These are phyloP conservation scores for Acanthis flammea DNA, from an alignment of 2,797 vertebrate species.

Conservation along the genomic window DNA sequence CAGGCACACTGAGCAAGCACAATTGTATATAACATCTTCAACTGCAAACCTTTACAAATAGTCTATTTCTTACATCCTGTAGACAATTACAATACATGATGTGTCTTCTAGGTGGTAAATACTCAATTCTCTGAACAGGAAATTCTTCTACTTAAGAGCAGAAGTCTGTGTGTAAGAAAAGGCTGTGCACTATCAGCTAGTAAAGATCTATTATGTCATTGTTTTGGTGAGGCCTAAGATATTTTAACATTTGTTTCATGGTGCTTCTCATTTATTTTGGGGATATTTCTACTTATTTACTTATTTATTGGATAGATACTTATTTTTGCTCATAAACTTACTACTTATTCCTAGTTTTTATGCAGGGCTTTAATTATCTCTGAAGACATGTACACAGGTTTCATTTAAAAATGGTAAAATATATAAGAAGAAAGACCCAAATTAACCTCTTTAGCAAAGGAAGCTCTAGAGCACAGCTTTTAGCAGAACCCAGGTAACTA, in stretches of 20 bases:
- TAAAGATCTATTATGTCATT: not conserved
- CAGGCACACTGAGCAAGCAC: slow-evolving; percentile 19
- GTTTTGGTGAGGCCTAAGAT: not conserved
- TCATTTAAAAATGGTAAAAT: not conserved
- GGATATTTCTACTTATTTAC: not conserved
- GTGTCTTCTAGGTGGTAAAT: not conserved
- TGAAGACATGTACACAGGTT: not conserved
- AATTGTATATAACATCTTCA: not conserved
- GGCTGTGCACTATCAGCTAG: not conserved
- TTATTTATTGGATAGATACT: not conserved
- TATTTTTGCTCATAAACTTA: not conserved
- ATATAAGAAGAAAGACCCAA: not conserved
- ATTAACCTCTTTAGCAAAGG: not conserved
- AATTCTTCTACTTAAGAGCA: not conserved
- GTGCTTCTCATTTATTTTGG: not conserved
- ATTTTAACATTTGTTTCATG: not conserved
- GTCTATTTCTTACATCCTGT: not conserved
- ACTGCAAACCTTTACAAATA: not conserved
- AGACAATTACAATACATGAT: not conserved
- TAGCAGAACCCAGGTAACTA: not conserved
- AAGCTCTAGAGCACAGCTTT: not conserved
- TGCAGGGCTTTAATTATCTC: not conserved
- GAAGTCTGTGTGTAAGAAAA: not conserved
- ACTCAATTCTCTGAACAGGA: not conserved
- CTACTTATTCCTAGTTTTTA: not conserved